These are phyloP conservation scores for Meghimatium bilineatum DNA, from an alignment of 2,888 invertebrate genomes.

Conservation along the genomic window DNA sequence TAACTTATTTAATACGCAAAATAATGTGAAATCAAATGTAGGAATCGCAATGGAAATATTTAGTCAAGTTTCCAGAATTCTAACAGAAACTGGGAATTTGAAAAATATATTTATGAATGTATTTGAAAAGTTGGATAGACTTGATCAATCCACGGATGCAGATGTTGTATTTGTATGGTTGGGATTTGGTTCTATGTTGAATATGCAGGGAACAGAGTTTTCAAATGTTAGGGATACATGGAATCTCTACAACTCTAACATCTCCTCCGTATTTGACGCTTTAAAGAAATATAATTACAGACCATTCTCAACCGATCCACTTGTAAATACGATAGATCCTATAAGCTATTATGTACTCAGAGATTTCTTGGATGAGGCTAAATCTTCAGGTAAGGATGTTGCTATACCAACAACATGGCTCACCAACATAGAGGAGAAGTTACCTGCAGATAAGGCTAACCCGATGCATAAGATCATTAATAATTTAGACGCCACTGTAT, in stretches of 20 bases:
- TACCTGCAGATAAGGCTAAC: neutral
- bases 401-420: slow-evolving; percentile 59
- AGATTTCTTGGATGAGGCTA: neutral
- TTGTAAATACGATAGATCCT: neutral
- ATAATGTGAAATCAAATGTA: neutral
- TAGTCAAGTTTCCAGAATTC: neutral
- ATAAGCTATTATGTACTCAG: neutral
- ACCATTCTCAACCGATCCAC: neutral
- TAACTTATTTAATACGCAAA: neutral
- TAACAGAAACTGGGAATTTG: neutral
- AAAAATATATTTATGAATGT: neutral
- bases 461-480: slow-evolving; percentile 52
- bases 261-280: slow-evolving; percentile 54
- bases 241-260: neutral
- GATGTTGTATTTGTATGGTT: neutral
- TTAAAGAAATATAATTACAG: neutral
- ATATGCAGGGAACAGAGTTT: neutral
- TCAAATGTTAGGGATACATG: neutral
- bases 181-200: neutral
- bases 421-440: neutral
- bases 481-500: slow-evolving; percentile 68
- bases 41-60: neutral
- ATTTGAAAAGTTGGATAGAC: neutral
- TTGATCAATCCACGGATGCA: neutral
- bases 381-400: slow-evolving; percentile 56